Evolutionary conservation across 1,140 invertebrate genomes (phyloP).

Genomic region (Carposina sasakii): DNA sequence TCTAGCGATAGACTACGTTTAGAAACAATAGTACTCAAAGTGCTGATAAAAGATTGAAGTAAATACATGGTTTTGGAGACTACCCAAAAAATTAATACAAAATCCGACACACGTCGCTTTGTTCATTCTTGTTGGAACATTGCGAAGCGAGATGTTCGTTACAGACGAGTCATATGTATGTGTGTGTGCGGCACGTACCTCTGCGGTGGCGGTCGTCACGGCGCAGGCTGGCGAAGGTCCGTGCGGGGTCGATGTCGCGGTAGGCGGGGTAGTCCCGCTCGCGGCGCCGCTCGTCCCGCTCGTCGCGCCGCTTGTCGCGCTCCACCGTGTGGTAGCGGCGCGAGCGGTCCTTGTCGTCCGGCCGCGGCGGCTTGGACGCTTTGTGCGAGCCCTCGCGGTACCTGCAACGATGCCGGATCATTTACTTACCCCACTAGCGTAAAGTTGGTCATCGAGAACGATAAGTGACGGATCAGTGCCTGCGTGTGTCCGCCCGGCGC

Average conservation of each 20-base stretch:
- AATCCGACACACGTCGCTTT: constrained; percentile 36
- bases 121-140: no score
- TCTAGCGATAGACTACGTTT: no score
- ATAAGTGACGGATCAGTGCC: background rate
- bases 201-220: constrained; percentile 41
- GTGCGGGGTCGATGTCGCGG: constrained; percentile 48
- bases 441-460: no score
- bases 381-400: constrained; percentile 64
- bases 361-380: constrained; percentile 58
- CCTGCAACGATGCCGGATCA: constrained; percentile 25
- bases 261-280: constrained; percentile 38
- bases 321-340: constrained; percentile 54
- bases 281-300: constrained; percentile 40
- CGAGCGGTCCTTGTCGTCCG: constrained; percentile 60
- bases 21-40: no score
- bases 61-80: no score
- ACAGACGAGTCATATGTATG: no score
- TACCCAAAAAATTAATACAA: constrained; percentile 13
- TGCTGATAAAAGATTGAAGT: no score
- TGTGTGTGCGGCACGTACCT: no score
- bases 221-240: constrained; percentile 39
- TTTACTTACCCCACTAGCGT: no score
- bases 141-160: no score
- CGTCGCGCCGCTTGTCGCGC: constrained; percentile 50
- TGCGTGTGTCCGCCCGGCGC: background rate